Conservation (phyloP, 2,888 invertebrate genomes). For the Lasioglossum figueresi region DNA sequence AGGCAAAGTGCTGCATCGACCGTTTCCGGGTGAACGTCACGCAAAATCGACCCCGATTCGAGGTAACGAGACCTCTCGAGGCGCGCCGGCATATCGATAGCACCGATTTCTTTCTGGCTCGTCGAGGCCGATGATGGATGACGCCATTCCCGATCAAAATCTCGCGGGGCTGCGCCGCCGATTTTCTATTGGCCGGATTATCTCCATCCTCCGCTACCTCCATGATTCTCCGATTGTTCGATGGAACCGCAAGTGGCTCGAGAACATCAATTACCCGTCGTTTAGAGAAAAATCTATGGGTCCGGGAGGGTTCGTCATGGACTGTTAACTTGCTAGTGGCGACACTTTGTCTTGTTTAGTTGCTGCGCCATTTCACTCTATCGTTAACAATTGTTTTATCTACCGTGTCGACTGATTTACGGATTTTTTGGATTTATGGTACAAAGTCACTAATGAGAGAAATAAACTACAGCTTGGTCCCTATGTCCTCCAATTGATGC, state of each 20-base stretch:
- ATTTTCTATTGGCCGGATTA: conserved; percentile 7
- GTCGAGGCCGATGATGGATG: conserved; percentile 36
- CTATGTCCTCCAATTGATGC: neutral
- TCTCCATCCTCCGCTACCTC: neutral
- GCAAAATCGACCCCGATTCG: conserved; percentile 54
- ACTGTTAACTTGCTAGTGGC: neutral
- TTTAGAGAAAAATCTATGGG: neutral
- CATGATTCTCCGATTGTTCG: conserved; percentile 17
- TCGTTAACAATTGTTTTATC: neutral
- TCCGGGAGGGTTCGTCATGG: neutral
- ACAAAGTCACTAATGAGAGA: too few species aligned
- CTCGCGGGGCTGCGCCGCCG: neutral
- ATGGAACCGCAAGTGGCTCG: conserved; percentile 3
- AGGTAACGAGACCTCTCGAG: conserved; percentile 51
- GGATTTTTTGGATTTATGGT: neutral
- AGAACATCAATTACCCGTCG: conserved; percentile 11
- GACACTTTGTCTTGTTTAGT: neutral
- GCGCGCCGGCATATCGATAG: conserved; percentile 29
- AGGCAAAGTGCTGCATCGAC: conserved; percentile 50
- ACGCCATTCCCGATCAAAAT: conserved; percentile 23
- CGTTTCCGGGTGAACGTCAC: conserved; percentile 43
- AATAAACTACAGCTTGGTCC: neutral
- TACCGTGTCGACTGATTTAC: neutral
- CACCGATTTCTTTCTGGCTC: conserved; percentile 45
- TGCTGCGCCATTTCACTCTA: neutral